A percentile compares a stretch with the other conserved stretches of the same genome.
Evolutionary conservation across 2,888 invertebrate species (phyloP).

Genomic region (Philereme vetulata): DNA sequence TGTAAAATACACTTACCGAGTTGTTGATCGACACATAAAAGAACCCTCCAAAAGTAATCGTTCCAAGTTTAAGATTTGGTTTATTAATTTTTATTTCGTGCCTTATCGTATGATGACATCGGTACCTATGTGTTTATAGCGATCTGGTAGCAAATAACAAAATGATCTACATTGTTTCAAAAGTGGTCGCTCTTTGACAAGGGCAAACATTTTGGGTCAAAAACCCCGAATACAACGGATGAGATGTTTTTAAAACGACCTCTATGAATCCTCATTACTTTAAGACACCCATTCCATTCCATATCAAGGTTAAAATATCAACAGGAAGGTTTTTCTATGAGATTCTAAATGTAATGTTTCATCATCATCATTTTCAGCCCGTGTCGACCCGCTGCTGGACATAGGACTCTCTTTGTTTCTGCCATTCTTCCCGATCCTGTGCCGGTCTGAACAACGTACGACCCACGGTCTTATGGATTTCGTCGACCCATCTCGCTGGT

Average conservation of each 20-base stretch:
- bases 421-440: too few relatives aligned
- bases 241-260: constrained; percentile 24
- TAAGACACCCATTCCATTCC: constrained; percentile 12
- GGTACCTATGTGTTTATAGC: constrained; percentile 5
- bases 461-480: too few relatives aligned
- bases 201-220: constrained; percentile 22
- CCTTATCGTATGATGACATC: constrained; percentile 30
- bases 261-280: constrained; percentile 19
- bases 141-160: constrained; percentile 25
- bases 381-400: too few relatives aligned
- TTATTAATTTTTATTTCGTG: constrained; percentile 27
- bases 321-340: too few relatives aligned
- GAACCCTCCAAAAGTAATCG: constrained; percentile 24
- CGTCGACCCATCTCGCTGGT: too few relatives aligned
- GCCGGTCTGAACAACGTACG: too few relatives aligned
- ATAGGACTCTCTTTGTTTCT: too few relatives aligned
- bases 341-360: too few relatives aligned
- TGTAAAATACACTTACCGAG: constrained; percentile 15
- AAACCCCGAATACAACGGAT: constrained; percentile 28
- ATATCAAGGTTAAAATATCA: constrained; percentile 14
- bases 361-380: too few relatives aligned
- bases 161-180: constrained; percentile 24
- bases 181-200: constrained; percentile 10
- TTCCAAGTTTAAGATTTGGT: constrained; percentile 26
- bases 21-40: constrained; percentile 26